These are phyloP conservation scores for Chionis minor DNA, from an alignment of 2,113 vertebrate genomes.

Conservation along the genomic window DNA sequence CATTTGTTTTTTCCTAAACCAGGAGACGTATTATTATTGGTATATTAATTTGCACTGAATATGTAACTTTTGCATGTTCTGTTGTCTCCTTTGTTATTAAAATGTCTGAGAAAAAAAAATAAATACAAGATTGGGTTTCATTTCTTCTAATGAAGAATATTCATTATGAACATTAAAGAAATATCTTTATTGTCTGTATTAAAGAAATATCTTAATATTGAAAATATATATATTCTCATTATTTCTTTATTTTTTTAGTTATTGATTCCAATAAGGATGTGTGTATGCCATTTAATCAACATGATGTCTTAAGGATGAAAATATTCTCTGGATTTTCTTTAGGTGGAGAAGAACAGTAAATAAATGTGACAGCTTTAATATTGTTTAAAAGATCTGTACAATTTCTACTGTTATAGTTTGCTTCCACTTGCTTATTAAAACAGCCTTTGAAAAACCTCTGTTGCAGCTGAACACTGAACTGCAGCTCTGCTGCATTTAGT, in stretches of 20 bases:
- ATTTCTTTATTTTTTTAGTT: not conserved
- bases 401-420: not conserved
- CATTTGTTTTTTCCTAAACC: not conserved
- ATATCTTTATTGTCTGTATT: not conserved
- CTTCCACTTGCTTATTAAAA: not conserved
- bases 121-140: not conserved
- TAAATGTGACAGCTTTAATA: not conserved
- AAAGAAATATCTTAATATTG: not conserved
- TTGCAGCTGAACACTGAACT: not conserved
- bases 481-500: not conserved
- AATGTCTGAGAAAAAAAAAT: not conserved
- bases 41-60: not conserved
- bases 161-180: no score
- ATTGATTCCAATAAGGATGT: not conserved
- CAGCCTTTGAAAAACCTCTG: not conserved
- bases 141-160: not conserved
- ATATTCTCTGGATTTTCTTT: not conserved
- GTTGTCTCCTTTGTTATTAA: not conserved
- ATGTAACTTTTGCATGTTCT: not conserved
- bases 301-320: not conserved
- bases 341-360: not conserved
- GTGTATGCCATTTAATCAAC: not conserved
- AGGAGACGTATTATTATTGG: not conserved
- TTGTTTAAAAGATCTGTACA: not conserved
- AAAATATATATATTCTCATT: not conserved